Evolutionary conservation across 2,113 vertebrate species (phyloP).

Genomic region (Syngnathus typhle): DNA sequence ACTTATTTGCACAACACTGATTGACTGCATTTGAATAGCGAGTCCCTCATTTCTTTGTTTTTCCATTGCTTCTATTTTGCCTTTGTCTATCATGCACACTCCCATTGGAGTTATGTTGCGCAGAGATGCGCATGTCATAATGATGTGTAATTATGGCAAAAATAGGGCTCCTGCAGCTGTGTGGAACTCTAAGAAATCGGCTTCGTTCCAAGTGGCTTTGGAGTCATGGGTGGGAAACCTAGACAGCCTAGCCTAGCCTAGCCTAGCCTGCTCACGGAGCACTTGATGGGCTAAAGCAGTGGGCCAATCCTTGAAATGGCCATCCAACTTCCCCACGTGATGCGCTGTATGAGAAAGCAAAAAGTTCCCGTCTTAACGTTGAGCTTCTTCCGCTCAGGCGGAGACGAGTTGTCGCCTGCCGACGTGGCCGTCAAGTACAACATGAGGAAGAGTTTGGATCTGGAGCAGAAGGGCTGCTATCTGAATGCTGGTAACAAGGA

Average conservation of each 20-base stretch:
- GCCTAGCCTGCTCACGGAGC: not conserved
- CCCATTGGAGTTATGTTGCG: not conserved
- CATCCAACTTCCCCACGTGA: no score
- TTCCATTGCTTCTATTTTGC: not conserved
- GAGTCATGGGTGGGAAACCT: not conserved
- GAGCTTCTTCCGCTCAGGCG: constrained; percentile 17
- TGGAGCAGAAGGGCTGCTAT: constrained; percentile 76
- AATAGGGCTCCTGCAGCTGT: not conserved
- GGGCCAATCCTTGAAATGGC: no score
- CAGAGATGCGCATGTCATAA: not conserved
- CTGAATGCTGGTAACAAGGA: constrained; percentile 61
- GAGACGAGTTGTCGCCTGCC: constrained; percentile 7
- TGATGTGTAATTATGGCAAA: not conserved
- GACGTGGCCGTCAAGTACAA: constrained; percentile 70
- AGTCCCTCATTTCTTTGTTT: not conserved
- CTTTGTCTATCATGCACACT: not conserved
- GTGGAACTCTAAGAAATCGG: not conserved
- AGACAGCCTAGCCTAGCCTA: no score
- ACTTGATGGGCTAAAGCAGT: no score
- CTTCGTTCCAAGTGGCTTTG: not conserved
- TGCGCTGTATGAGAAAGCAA: no score
- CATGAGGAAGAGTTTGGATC: constrained; percentile 65
- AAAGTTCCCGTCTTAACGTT: not conserved
- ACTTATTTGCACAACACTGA: not conserved
- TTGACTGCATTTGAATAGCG: not conserved